Base-by-base conservation (phyloP, 2,797 vertebrate genomes). In the Oreochromis mossambicus region DNA sequence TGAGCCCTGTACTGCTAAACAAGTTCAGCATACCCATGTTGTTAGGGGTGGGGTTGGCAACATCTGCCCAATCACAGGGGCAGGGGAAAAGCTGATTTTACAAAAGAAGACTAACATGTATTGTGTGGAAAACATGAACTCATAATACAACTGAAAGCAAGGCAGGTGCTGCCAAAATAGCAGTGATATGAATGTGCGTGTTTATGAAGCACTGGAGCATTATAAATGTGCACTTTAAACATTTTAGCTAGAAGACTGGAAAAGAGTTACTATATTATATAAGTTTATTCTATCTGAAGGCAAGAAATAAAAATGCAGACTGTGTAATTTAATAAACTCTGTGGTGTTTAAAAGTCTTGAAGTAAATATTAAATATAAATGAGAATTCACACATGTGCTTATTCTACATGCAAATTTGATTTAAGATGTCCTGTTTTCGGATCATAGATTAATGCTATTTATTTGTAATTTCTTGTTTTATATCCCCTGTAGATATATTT, bases 301-400 rank as follows among this genome's bases (percentile, higher is more conserved):
- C 34, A 66, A 38, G 19, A 66, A 38, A 63, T 36, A 38, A 63
- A 63, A 63, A 63, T 63, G 11, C 61, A 36, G 1, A 63, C 58
- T 63, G 58, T 63, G 58, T 63, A 63, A n/a, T n/a, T 63, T 13
- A 63, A 63, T 63, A 5, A 12, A 66, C 19, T 38, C 61, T 38
- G 5, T 66, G 61, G n/a, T 66, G 36, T 66, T 66, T 56, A 15
- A 56, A 29, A 56, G 54, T 56, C 4, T 29, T 15, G 24, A 26
- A 55, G 24, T 8, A 56, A 17, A 56, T 15, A 9, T 29, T 56
- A 56, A 29, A 56, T 56, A 29, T 56, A 56, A 56, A 29, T 15
- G 13, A 56, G 26, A 55, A 55, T 55, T 55, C 12, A 55, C 24
- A 14, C 54, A 50, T 19, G 7, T 26, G 54, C 21, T 26, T 55